Percentiles rank a stretch among this genome's conserved stretches.
Evolutionary conservation across 2,888 invertebrate species (phyloP).

Genomic region (Rhingia campestris): DNA sequence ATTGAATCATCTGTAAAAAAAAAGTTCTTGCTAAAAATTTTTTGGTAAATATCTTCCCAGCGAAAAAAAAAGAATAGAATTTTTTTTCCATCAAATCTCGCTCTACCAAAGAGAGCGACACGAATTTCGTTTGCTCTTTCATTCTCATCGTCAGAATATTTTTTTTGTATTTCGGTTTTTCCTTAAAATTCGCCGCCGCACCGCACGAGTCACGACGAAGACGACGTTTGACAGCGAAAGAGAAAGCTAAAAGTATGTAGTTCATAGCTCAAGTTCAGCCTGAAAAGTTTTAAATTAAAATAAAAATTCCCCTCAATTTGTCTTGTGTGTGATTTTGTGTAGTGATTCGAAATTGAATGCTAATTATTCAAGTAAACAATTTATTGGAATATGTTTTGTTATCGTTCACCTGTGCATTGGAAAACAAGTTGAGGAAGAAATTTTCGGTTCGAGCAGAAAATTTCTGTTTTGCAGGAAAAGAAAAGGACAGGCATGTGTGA

Average conservation of each 20-base stretch:
- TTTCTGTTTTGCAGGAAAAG: conserved; percentile 41
- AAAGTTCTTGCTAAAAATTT: conserved; percentile 61
- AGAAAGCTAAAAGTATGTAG: conserved; percentile 49
- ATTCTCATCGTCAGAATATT: conserved; percentile 35
- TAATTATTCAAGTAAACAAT: conserved; percentile 9
- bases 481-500: conserved; percentile 40
- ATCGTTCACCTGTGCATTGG: conserved; percentile 17
- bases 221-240: conserved; percentile 50
- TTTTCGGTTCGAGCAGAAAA: conserved; percentile 50
- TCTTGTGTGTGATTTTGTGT: conserved; percentile 64
- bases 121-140: conserved; percentile 58
- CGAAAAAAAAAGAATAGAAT: conserved; percentile 42
- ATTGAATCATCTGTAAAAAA: conserved; percentile 69
- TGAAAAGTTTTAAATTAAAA: conserved; percentile 12
- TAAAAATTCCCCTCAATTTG: conserved; percentile 22
- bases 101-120: conserved; percentile 36
- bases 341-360: conserved; percentile 68
- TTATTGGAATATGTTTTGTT: conserved; percentile 30
- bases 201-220: conserved; percentile 1
- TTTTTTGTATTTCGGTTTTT: conserved; percentile 36
- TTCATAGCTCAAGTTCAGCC: conserved; percentile 37
- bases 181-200: conserved; percentile 48
- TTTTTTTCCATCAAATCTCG: conserved; percentile 46
- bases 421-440: conserved; percentile 31
- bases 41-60: conserved; percentile 72